Conservation (phyloP, 1,140 invertebrate genomes). For the Yoshiicerus persimilis region DNA sequence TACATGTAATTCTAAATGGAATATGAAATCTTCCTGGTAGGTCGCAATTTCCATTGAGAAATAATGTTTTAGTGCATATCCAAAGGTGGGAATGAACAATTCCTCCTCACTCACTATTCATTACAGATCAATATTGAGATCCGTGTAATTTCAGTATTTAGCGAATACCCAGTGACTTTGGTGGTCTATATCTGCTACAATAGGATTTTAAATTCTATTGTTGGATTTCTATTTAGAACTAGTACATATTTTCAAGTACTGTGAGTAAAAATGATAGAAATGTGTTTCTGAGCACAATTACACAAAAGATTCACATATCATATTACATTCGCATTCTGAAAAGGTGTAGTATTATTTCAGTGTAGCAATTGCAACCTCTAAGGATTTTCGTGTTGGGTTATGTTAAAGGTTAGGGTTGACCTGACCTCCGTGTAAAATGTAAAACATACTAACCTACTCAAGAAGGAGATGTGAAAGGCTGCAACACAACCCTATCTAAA, state of each 20-base stretch:
- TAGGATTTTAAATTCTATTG: background rate
- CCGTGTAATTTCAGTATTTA: conserved; percentile 4
- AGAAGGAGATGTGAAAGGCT: background rate
- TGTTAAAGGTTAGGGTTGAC: background rate
- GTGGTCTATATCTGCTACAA: background rate
- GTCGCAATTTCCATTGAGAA: background rate
- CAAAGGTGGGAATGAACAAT: background rate
- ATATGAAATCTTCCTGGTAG: background rate
- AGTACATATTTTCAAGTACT: background rate
- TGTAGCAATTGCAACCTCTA: background rate
- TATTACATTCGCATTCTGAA: background rate
- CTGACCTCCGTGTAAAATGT: background rate
- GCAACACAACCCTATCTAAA: background rate
- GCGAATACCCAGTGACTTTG: background rate
- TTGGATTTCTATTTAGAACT: too few relatives aligned
- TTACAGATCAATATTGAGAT: conserved; percentile 18
- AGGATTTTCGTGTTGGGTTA: background rate
- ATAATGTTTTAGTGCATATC: background rate
- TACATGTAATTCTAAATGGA: background rate
- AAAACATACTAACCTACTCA: too few relatives aligned
- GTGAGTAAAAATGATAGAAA: background rate
- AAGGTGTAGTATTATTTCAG: too few relatives aligned
- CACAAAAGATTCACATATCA: background rate
- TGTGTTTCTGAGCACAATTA: background rate
- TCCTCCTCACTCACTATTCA: too few relatives aligned